These are phyloP conservation scores for Platysteira castanea DNA, from an alignment of 2,113 vertebrate species.

Conservation along the genomic window DNA sequence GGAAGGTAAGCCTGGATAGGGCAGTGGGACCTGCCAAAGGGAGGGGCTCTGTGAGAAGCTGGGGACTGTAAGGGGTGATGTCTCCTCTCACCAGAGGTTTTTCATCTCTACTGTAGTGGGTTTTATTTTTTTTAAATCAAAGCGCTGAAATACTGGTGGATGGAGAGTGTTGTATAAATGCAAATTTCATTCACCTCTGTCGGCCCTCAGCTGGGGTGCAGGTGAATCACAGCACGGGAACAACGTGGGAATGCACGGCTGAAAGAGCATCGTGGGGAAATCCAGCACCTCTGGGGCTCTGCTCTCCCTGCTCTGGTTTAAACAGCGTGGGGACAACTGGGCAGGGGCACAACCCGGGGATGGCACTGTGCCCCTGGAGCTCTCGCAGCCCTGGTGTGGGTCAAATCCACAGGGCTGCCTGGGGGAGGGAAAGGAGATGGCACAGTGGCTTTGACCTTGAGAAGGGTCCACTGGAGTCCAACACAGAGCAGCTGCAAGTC, in stretches of 20 bases:
- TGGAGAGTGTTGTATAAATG: not conserved
- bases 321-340: not conserved
- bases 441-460: not conserved
- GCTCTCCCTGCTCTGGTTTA: not conserved
- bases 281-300: not conserved
- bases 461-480: not conserved
- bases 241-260: fast-evolving
- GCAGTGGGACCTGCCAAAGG: not conserved
- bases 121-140: not conserved
- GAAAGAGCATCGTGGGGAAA: fast-evolving
- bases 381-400: not conserved
- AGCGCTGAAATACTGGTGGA: not conserved
- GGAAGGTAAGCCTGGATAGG: not conserved
- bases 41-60: not conserved
- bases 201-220: fast-evolving
- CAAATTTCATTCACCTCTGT: not conserved
- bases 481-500: not conserved
- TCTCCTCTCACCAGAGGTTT: not conserved
- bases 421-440: not conserved
- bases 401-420: fast-evolving
- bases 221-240: not conserved
- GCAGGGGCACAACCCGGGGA: fast-evolving
- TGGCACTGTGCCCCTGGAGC: not conserved
- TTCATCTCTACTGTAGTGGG: not conserved
- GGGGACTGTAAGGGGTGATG: not conserved